Evolutionary conservation across 1,140 invertebrate genomes (phyloP).

Genomic region (Hypsibius dujardini): DNA sequence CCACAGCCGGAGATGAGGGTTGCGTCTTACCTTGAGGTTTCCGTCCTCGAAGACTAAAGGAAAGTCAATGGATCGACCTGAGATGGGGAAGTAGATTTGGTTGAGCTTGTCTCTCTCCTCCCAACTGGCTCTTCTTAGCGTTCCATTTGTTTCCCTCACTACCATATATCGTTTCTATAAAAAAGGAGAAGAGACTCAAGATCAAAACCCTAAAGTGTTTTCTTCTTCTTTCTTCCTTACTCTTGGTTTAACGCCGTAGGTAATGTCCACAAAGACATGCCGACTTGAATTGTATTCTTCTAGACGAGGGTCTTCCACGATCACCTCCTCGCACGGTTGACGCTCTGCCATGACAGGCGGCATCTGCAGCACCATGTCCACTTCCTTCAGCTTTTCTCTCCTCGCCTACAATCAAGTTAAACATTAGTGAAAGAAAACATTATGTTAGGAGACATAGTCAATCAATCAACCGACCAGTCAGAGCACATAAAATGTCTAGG

Average conservation of each 20-base stretch:
- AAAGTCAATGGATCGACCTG: conserved; percentile 44
- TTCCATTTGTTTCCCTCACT: conserved; percentile 66
- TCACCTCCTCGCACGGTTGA: conserved; percentile 37
- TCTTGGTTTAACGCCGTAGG: conserved; percentile 47
- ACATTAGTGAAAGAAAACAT: no score
- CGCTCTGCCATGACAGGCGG: conserved; percentile 57
- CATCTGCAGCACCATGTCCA: conserved; percentile 56
- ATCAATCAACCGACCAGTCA: no score
- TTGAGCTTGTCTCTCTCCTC: conserved; percentile 60
- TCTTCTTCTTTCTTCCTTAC: conserved; percentile 29
- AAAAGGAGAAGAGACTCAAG: conserved; percentile 22
- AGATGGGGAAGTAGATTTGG: conserved; percentile 62
- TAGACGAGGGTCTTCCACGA: conserved; percentile 56
- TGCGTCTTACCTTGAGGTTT: conserved; percentile 41
- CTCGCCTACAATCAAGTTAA: conserved; percentile 29
- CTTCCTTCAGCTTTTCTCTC: conserved; percentile 40
- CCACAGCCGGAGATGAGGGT: not conserved
- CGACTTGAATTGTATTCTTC: conserved; percentile 47
- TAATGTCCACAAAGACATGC: conserved; percentile 74
- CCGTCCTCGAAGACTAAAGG: conserved; percentile 64
- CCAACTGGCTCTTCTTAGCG: conserved; percentile 52
- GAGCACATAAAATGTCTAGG: no score
- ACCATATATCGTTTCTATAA: conserved; percentile 56
- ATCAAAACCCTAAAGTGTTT: conserved; percentile 11
- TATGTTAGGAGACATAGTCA: no score